phyloP scores from a whole-genome alignment of 1,140 invertebrate genomes.

The Calephelis nemesis region DNA sequence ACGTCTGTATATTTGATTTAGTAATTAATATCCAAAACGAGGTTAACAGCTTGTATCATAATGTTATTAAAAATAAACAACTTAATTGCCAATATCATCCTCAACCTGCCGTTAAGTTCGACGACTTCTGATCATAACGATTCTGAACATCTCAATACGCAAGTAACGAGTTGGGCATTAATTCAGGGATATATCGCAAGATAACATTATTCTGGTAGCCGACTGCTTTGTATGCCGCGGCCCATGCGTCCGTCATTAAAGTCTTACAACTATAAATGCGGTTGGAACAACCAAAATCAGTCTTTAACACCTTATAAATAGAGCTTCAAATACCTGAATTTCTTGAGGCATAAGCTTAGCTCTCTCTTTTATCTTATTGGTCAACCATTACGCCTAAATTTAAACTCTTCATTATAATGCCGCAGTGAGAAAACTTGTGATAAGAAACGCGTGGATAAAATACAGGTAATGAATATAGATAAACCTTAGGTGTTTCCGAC shows the following conservation, averaged over 20 bases:
- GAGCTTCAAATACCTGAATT: slow-evolving; percentile 27
- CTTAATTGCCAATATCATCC: slow-evolving; percentile 22
- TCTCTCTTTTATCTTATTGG: slow-evolving; percentile 78
- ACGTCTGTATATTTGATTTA: slow-evolving; percentile 1
- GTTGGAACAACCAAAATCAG: slow-evolving; percentile 27
- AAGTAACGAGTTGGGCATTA: slow-evolving; percentile 77
- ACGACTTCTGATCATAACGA: slow-evolving; percentile 62
- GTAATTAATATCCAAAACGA: neutral
- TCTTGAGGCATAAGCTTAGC: slow-evolving; percentile 42
- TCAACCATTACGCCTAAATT: slow-evolving; percentile 77
- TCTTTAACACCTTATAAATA: slow-evolving; percentile 37
- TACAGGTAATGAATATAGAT: slow-evolving; percentile 76
- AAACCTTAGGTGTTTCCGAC: slow-evolving; percentile 61
- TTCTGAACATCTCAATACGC: slow-evolving; percentile 73
- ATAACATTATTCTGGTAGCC: slow-evolving; percentile 79
- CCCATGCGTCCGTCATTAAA: slow-evolving; percentile 73
- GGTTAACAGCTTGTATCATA: neutral
- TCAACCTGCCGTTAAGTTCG: slow-evolving; percentile 42
- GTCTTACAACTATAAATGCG: slow-evolving; percentile 39
- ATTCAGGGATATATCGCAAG: slow-evolving; percentile 76
- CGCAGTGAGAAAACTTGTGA: slow-evolving; percentile 72
- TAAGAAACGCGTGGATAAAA: slow-evolving; percentile 69
- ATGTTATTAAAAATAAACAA: slow-evolving; percentile 17
- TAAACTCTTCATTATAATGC: slow-evolving; percentile 78
- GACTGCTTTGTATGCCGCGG: slow-evolving; percentile 75